These are phyloP conservation scores for Mustela nigripes DNA, from an alignment of 2,113 vertebrate species.

Conservation along the genomic window DNA sequence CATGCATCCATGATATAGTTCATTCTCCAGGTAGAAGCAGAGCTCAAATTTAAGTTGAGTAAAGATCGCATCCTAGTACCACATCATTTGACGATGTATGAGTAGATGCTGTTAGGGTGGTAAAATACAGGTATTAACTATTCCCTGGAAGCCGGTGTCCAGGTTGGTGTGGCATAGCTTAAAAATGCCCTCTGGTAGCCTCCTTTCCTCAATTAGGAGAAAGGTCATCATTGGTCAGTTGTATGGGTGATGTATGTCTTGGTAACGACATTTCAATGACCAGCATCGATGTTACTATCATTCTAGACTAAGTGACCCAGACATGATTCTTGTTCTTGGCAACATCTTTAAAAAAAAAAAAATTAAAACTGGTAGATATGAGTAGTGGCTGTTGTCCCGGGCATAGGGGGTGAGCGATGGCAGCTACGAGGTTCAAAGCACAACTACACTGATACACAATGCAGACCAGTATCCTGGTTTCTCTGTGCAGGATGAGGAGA, in stretches of 20 bases:
- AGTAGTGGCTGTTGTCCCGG: background rate
- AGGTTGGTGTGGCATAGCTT: background rate
- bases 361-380: background rate
- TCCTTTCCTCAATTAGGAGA: background rate
- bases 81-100: background rate
- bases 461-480: background rate
- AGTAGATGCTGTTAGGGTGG: background rate
- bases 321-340: background rate
- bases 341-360: background rate
- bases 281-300: background rate
- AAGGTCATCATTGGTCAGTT: background rate
- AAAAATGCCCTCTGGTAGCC: background rate
- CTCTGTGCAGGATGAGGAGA: background rate
- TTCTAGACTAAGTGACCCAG: background rate
- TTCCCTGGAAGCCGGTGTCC: slow-evolving; percentile 18
- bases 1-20: background rate
- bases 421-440: background rate
- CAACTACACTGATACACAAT: background rate
- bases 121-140: background rate
- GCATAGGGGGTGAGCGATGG: background rate
- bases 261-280: background rate
- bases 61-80: background rate
- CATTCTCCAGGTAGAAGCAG: background rate
- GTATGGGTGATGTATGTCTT: background rate
- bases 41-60: slow-evolving; percentile 16